phyloP scores from a whole-genome alignment of 2,113 vertebrate species.

The Cephalopholis sonnerati region DNA sequence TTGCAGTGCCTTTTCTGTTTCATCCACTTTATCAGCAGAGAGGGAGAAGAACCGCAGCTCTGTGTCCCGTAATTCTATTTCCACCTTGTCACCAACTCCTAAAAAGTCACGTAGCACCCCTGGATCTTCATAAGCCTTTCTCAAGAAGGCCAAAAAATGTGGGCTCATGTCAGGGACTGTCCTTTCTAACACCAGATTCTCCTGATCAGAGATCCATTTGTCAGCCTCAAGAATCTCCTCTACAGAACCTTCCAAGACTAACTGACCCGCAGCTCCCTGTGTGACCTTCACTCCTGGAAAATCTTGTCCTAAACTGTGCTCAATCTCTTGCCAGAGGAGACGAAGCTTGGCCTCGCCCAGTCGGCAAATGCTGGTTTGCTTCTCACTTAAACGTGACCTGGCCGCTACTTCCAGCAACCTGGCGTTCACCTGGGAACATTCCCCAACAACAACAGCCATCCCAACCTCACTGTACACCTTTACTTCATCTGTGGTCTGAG shows the following conservation, averaged over 20 bases:
- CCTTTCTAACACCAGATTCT: constrained; percentile 34
- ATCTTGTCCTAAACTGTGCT: constrained; percentile 19
- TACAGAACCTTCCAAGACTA: constrained; percentile 56
- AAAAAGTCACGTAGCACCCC: constrained; percentile 41
- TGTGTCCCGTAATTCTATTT: constrained; percentile 61
- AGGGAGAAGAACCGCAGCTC: constrained; percentile 59
- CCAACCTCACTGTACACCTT: constrained; percentile 28
- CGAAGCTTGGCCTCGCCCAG: constrained; percentile 63
- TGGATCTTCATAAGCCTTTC: constrained; percentile 29
- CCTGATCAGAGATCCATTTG: constrained; percentile 29
- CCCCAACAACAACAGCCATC: constrained; percentile 53
- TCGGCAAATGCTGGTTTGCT: constrained; percentile 14
- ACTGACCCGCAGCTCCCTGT: constrained; percentile 32
- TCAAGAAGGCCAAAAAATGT: constrained; percentile 60
- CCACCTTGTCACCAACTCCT: constrained; percentile 34
- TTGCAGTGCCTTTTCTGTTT: constrained; percentile 13
- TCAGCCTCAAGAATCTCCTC: constrained; percentile 58
- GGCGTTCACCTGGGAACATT: not conserved
- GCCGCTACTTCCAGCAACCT: not conserved
- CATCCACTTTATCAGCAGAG: constrained; percentile 26
- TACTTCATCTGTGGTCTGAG: not conserved
- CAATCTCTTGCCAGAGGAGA: constrained; percentile 64
- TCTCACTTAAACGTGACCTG: not conserved
- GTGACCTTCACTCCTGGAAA: constrained; percentile 51
- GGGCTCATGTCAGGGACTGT: constrained; percentile 45